phyloP scores from a whole-genome alignment of 2,888 invertebrate species.

The Suillia variegata region DNA sequence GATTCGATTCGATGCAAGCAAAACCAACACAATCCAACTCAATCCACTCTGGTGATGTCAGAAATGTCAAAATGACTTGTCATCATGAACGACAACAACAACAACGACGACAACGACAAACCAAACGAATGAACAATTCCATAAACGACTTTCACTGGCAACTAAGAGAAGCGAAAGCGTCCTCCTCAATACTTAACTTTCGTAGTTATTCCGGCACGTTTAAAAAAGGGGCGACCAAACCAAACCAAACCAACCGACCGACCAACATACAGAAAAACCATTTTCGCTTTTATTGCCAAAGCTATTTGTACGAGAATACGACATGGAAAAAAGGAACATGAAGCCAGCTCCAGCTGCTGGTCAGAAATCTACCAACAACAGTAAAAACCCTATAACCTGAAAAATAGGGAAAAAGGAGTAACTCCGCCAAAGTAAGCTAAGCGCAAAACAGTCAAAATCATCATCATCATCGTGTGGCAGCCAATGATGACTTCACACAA shows the following conservation, averaged over 20 bases:
- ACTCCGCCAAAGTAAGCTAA: neutral
- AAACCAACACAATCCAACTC: too few species aligned
- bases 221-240: conserved; percentile 13
- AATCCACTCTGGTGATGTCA: too few species aligned
- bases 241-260: conserved; percentile 1
- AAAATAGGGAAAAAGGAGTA: neutral
- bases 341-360: too few species aligned
- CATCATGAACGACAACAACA: conserved; percentile 5
- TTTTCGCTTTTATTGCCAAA: too few species aligned
- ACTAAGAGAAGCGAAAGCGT: neutral
- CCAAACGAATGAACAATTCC: conserved; percentile 11
- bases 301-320: too few species aligned
- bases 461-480: too few species aligned
- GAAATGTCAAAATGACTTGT: conserved; percentile 7
- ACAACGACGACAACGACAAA: too few species aligned
- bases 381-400: neutral
- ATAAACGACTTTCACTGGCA: conserved; percentile 3
- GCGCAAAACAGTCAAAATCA: neutral
- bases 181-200: conserved; percentile 12
- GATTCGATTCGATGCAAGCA: too few species aligned
- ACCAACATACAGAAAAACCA: too few species aligned
- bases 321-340: neutral
- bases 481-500: neutral
- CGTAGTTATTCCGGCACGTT: neutral
- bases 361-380: neutral